Base-by-base conservation (phyloP, 2,888 invertebrate genomes). In the Theretra japonica region DNA sequence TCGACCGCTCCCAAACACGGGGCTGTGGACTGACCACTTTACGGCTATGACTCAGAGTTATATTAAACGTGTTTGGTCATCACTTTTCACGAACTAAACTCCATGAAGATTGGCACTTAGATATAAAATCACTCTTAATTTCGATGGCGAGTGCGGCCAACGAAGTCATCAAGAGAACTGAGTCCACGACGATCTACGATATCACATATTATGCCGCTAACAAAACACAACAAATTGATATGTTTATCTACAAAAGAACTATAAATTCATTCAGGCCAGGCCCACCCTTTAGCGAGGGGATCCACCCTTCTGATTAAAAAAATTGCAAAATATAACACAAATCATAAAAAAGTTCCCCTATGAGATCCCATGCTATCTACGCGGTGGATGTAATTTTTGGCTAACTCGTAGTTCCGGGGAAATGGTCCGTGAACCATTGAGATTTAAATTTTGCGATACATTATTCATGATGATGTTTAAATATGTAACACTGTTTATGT, bases 201-300 rank as follows among this genome's bases (percentile, higher is more conserved):
- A 90, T 83, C 89, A 90, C 88, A 90, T 90, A 92, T 88, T 89
- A 88, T 86, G 87, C 82, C 81, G 80, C 87, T 88, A 88, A 93
- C 94, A 93, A 93, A 93, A 90, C 92, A 92, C 90, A 92, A 94
- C 94, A 94, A 94, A 94, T 94, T 94, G 94, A 94, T 94, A 93
- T 94, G 94, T 94, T 94, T 94, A 94, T 94, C 94, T 94, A 93
- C 92, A 91, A 86, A 70, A 90, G 89, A 85, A 89, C 91, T 88
- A 93, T 92, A 94, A 94, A 93, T 89, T 93, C 93, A 93, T 93
- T 92, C 90, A 89, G 80, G 73, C 74, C 80, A 76, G 81, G 90
- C 93, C 91, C 93, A 94, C 94, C 94, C 94, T 94, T 94, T 94
- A 90, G 87, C 80, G 80, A 89, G 86, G 93, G 94, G 93, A 89